Conservation (phyloP, 2,797 vertebrate genomes). For the Notolepis coatsorum region DNA sequence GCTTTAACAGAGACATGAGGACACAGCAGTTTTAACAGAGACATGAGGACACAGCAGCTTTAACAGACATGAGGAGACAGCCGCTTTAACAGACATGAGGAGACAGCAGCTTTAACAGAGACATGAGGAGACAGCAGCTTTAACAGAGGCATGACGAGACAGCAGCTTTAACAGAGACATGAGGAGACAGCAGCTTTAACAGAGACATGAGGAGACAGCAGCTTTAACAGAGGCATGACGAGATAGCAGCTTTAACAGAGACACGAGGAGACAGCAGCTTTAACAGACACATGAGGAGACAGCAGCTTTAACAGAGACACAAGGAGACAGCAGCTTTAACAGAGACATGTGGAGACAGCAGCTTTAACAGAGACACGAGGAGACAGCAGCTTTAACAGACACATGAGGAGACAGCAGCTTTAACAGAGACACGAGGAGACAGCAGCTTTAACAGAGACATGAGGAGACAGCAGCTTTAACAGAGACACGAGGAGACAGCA, state of each 20-base stretch:
- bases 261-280: constrained; percentile 36
- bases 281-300: too few species aligned
- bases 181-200: background rate
- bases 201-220: constrained; percentile 35
- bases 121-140: too few species aligned
- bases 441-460: too few species aligned
- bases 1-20: constrained; percentile 26
- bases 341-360: too few species aligned
- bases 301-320: constrained; percentile 8
- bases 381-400: constrained; percentile 21
- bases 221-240: too few species aligned
- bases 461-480: background rate
- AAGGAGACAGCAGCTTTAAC: constrained; percentile 33
- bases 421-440: constrained; percentile 32
- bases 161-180: too few species aligned
- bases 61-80: too few species aligned
- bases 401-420: too few species aligned
- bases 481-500: constrained; percentile 34
- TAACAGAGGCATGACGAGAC: constrained; percentile 32
- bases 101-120: constrained; percentile 21
- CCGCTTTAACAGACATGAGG: constrained; percentile 47
- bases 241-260: background rate
- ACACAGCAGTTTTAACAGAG: constrained; percentile 21
- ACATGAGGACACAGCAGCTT: too few species aligned
- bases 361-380: constrained; percentile 25